Percentiles rank a stretch among this genome's conserved stretches.
These are phyloP conservation scores for Drosophila seclusa DNA, from an alignment of 2,888 invertebrate genomes.

Conservation along the genomic window DNA sequence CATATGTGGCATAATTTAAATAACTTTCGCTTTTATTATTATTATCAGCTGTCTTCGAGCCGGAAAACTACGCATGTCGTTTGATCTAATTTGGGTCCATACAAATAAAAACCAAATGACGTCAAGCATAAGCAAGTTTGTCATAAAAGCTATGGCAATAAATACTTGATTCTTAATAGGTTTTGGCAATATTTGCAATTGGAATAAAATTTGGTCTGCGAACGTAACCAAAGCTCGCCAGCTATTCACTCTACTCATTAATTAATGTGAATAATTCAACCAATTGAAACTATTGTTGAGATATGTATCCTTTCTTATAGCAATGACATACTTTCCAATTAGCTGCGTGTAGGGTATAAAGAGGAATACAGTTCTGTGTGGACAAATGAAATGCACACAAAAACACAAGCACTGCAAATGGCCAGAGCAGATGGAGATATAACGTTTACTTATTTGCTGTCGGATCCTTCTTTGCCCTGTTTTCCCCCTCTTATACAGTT, in stretches of 20 bases:
- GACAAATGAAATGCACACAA: slow-evolving; percentile 62
- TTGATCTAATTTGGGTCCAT: background rate
- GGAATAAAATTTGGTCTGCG: background rate
- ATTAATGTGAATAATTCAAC: background rate
- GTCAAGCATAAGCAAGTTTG: background rate
- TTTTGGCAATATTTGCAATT: background rate
- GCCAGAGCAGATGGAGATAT: slow-evolving; percentile 23
- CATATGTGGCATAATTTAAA: background rate
- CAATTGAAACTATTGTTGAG: background rate
- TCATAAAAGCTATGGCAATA: background rate
- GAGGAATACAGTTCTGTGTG: slow-evolving; percentile 33
- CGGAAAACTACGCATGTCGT: background rate
- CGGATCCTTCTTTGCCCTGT: slow-evolving; percentile 21
- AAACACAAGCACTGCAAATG: slow-evolving; percentile 38
- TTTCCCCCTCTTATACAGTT: background rate
- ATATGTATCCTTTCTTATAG: background rate
- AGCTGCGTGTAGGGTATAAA: slow-evolving; percentile 16
- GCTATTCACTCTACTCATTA: background rate
- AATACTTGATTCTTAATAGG: background rate
- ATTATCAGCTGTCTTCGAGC: background rate
- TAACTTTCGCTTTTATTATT: background rate
- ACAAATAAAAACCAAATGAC: background rate
- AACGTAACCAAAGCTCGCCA: background rate
- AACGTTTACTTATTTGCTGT: slow-evolving; percentile 52
- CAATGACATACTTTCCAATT: background rate